A percentile compares a stretch with the other conserved stretches of the same genome.
phyloP scores from a whole-genome alignment of 2,888 invertebrate genomes.

The Marasmarcha lunaedactyla region DNA sequence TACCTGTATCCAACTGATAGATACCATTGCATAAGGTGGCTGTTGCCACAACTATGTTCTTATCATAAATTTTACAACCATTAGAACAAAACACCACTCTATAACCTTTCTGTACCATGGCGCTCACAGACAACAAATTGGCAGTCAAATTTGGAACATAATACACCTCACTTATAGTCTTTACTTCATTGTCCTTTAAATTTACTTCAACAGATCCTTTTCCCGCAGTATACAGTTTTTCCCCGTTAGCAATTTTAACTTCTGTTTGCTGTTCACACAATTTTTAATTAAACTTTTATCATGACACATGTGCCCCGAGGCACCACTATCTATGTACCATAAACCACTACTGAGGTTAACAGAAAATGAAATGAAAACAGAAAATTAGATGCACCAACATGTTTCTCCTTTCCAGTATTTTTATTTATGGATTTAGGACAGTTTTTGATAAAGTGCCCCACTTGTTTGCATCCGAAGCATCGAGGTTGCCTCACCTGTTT shows the following conservation, averaged over 20 bases:
- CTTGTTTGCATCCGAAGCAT: conserved; percentile 8
- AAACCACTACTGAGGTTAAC: conserved; percentile 1
- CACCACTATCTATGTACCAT: conserved; percentile 5
- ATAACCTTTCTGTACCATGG: conserved; percentile 11
- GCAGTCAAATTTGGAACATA: conserved; percentile 8
- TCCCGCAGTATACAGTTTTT: conserved; percentile 5
- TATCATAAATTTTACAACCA: conserved; percentile 2
- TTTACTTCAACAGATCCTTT: conserved; percentile 2
- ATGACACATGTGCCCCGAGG: conserved; percentile 5
- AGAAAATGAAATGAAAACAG: conserved; percentile 3
- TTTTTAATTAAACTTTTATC: conserved; percentile 1
- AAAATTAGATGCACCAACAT: too few species aligned
- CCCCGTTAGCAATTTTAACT: conserved; percentile 7
- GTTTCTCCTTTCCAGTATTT: not conserved
- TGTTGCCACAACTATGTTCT: too few species aligned
- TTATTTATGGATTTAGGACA: conserved; percentile 4
- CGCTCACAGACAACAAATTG: conserved; percentile 10
- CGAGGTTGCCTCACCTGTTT: not conserved
- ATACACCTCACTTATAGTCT: conserved; percentile 7
- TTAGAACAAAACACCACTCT: conserved; percentile 7
- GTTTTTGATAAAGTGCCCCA: conserved; percentile 5
- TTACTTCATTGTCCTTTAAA: not conserved
- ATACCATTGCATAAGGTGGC: conserved; percentile 4
- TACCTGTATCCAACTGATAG: conserved; percentile 3
- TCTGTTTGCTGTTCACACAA: not conserved